Percentiles rank a stretch among this genome's conserved stretches.
phyloP scores from a whole-genome alignment of 2,888 invertebrate species.

The Arctia plantaginis region DNA sequence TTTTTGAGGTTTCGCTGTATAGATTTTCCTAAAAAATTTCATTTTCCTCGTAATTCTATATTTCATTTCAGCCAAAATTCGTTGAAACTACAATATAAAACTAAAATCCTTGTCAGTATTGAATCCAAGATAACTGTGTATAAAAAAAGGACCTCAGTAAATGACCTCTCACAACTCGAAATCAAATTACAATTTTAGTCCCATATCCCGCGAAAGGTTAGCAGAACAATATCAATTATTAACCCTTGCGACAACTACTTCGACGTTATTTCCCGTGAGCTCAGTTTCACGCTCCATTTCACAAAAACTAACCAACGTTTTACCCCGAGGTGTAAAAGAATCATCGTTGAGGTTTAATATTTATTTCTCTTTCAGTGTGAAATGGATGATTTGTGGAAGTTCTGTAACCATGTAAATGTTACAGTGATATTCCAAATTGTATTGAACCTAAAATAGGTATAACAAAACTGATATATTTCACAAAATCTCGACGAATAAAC shows the following conservation, averaged over 20 bases:
- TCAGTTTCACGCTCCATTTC: constrained; percentile 53
- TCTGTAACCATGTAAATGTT: no score
- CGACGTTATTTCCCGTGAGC: constrained; percentile 53
- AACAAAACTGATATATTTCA: no score
- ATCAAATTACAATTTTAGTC: constrained; percentile 27
- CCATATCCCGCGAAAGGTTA: constrained; percentile 25
- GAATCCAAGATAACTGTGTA: neutral
- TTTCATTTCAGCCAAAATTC: neutral
- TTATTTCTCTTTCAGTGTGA: neutral
- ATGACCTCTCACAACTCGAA: neutral
- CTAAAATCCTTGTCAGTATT: neutral
- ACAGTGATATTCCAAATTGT: no score
- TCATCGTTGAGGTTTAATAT: constrained; percentile 35
- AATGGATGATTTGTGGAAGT: neutral
- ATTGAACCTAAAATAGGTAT: no score
- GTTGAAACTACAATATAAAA: neutral
- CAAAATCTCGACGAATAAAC: no score
- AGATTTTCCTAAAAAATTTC: no score
- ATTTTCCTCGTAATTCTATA: no score
- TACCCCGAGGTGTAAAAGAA: constrained; percentile 38
- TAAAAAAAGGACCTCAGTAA: constrained; percentile 4
- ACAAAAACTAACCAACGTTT: constrained; percentile 43
- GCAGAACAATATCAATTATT: constrained; percentile 53
- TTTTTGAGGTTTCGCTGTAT: no score
- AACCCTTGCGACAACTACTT: constrained; percentile 48